Evolutionary conservation across 2,888 invertebrate species (phyloP), one percentile per base, ranked within the genome.

Genomic region (Plusia festucae): DNA sequence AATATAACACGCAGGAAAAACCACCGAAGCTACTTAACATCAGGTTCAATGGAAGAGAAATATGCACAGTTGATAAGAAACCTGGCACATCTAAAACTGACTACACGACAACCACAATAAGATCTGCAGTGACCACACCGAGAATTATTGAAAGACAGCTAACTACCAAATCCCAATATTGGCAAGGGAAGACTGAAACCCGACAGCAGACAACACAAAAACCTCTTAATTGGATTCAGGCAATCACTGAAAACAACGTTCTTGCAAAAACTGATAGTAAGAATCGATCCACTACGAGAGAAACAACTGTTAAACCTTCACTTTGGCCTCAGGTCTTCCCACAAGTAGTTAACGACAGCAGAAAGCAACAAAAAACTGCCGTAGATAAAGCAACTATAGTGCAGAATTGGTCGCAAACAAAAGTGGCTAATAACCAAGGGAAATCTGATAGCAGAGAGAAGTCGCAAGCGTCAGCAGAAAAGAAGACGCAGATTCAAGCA

Each of bases 31-130:
- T 96, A 0, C 85, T 83, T 65, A 88, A 87, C 11, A 95, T 96
- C 51, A 69, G 93, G 58, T 86, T 96, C 15, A 96, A 96, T 70
- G 96, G 96, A 0, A 90, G 93, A 74, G 95, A 95, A 56, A 95
- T 96, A 18, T 96, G 96, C 75, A 52, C 24, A 24, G 11, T 51
- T n/a, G 53, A 53, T 5, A 18, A 18, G 13, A 9, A 16, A 24
- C n/a, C 13, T 22, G 34, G 27, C 15, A 1, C 20, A 13, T 1
- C 24, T 5, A 40, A n/a, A 9, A 20, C 15, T 0, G n/a, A 15
- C n/a, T n/a, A n/a, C 6, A 22, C 30, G 8, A 22, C 30, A 8
- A 51, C 74, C 15, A 74, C 60, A 49, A 15, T 8, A 1, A 60
- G 32, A 46, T 20, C 57, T 2, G 44, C 22, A 49, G 20, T 18